Conservation (phyloP, 2,113 vertebrate genomes). For the Plotosus lineatus region DNA sequence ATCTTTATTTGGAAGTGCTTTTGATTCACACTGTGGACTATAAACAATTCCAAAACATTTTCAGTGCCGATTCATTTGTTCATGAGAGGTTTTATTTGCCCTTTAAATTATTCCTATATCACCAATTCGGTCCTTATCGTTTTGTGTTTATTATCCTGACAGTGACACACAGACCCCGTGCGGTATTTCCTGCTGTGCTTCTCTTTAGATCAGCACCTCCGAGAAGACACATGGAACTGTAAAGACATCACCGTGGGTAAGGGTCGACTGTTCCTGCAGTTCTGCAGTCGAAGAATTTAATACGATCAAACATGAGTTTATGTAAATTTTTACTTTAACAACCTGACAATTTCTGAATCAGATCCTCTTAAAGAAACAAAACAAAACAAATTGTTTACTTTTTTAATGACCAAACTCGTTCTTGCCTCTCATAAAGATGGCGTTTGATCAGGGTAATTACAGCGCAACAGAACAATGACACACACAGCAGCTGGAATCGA, state of each 20-base stretch:
- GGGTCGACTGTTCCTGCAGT: not conserved
- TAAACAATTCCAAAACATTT: too few species aligned
- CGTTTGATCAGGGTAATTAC: not conserved
- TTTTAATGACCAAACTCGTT: not conserved
- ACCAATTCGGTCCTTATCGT: too few species aligned
- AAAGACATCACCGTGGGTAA: not conserved
- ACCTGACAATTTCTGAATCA: not conserved
- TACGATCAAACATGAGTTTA: not conserved
- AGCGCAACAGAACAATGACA: constrained; percentile 39
- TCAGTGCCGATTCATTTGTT: too few species aligned
- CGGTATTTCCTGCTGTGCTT: too few species aligned
- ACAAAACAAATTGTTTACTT: not conserved
- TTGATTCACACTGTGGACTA: too few species aligned
- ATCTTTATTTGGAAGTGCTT: too few species aligned
- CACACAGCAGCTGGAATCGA: constrained; percentile 8
- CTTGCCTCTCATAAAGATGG: not conserved
- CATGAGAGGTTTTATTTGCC: too few species aligned
- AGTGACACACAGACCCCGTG: too few species aligned
- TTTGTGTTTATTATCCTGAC: too few species aligned
- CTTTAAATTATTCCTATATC: too few species aligned
- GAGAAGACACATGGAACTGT: too few species aligned
- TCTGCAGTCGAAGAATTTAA: not conserved
- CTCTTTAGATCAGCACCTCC: too few species aligned
- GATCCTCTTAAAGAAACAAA: constrained; percentile 5
- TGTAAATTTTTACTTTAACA: not conserved